Percentiles rank a stretch among this genome's conserved stretches.
Conservation (phyloP, 2,113 vertebrate species). For the Sinocyclocheilus anophthalmus region DNA sequence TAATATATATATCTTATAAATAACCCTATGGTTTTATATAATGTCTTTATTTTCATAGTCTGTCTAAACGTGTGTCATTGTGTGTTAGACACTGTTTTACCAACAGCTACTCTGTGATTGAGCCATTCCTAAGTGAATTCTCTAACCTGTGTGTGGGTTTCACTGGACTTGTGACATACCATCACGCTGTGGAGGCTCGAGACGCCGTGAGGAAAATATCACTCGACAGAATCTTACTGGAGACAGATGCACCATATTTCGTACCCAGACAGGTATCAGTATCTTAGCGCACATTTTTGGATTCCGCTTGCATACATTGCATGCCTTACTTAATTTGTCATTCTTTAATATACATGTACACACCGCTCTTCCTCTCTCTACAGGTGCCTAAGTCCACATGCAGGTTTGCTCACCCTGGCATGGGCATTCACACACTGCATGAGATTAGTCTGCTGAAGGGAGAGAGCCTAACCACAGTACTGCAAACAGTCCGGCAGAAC, state of each 20-base stretch:
- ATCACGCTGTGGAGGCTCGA: slow-evolving; percentile 70
- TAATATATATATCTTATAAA: too few relatives aligned
- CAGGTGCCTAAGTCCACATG: slow-evolving; percentile 77
- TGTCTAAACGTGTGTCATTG: slow-evolving; percentile 23
- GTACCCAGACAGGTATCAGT: slow-evolving; percentile 78
- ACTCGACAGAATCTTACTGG: slow-evolving; percentile 80
- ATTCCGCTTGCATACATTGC: not conserved
- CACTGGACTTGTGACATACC: slow-evolving; percentile 81
- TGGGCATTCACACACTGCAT: slow-evolving; percentile 81
- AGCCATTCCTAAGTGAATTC: slow-evolving; percentile 77
- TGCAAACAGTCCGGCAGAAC: slow-evolving; percentile 77
- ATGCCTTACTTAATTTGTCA: not conserved
- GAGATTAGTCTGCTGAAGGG: slow-evolving; percentile 83
- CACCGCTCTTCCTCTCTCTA: slow-evolving; percentile 44
- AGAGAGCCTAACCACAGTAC: slow-evolving; percentile 71
- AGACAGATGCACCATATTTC: slow-evolving; percentile 87
- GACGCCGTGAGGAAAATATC: slow-evolving; percentile 75
- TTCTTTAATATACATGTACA: not conserved
- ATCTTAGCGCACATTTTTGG: not conserved
- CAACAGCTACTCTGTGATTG: slow-evolving; percentile 77
- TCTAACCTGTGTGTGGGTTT: slow-evolving; percentile 86
- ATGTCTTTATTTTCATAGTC: too few relatives aligned
- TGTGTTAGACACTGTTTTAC: slow-evolving; percentile 83
- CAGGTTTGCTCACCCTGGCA: slow-evolving; percentile 80
- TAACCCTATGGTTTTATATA: too few relatives aligned